These are phyloP conservation scores for Phyllotis vaccarum DNA, from an alignment of 2,797 vertebrate species.

Conservation along the genomic window DNA sequence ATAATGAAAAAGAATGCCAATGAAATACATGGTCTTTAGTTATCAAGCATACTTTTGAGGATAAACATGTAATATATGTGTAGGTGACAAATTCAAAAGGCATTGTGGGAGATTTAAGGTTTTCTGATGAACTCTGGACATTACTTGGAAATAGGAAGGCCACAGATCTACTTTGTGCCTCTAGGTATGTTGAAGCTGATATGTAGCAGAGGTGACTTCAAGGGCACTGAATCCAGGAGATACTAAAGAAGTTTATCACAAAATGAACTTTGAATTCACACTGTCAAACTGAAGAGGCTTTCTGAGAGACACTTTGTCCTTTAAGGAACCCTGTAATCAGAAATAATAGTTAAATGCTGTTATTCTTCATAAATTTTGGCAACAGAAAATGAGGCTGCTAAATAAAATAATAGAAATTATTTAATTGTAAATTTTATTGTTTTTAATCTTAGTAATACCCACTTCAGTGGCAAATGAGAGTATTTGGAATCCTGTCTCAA, in stretches of 20 bases:
- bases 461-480: slow-evolving; percentile 10
- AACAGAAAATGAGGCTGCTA: slow-evolving; percentile 47
- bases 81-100: slow-evolving; percentile 8
- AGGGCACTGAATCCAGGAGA: slow-evolving; percentile 9
- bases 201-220: slow-evolving; percentile 22
- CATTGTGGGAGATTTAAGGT: slow-evolving; percentile 25
- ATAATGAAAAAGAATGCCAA: neutral
- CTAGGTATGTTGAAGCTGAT: neutral
- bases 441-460: slow-evolving; percentile 57
- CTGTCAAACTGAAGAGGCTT: neutral
- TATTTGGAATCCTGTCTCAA: slow-evolving; percentile 9
- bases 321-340: slow-evolving; percentile 27
- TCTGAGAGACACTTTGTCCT: slow-evolving; percentile 28
- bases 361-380: slow-evolving; percentile 33
- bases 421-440: slow-evolving; percentile 12
- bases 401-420: slow-evolving; percentile 37
- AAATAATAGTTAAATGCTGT: slow-evolving; percentile 36
- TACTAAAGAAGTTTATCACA: slow-evolving; percentile 18
- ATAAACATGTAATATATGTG: neutral
- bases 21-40: neutral
- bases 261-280: slow-evolving; percentile 54
- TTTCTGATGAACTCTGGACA: slow-evolving; percentile 37
- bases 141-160: neutral
- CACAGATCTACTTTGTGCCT: neutral
- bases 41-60: slow-evolving; percentile 34